Evolutionary conservation across 2,797 vertebrate species (phyloP).

Genomic region (Peromyscus nudipes): DNA sequence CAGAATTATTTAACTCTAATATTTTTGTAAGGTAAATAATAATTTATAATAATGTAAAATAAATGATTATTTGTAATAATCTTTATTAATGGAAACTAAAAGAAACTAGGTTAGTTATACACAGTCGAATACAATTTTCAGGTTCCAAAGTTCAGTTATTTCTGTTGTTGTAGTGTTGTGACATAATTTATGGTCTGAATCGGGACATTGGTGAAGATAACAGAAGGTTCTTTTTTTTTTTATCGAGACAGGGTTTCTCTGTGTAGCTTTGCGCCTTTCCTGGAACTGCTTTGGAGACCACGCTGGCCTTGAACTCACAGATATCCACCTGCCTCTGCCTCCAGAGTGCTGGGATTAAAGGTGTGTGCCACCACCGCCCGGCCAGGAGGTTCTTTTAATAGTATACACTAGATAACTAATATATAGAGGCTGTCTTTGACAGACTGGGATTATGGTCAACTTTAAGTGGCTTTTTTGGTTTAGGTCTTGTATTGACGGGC

Average conservation of each 20-base stretch:
- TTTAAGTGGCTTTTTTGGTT: slow-evolving; percentile 7
- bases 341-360: too few relatives aligned
- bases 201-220: background rate
- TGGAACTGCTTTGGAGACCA: too few relatives aligned
- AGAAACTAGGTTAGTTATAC: slow-evolving; percentile 10
- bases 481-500: slow-evolving; percentile 19
- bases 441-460: background rate
- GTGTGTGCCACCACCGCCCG: too few relatives aligned
- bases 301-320: too few relatives aligned
- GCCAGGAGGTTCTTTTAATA: background rate
- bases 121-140: background rate
- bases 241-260: too few relatives aligned
- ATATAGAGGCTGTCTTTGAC: background rate
- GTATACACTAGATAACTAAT: background rate
- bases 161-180: slow-evolving; percentile 1
- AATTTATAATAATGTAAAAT: background rate
- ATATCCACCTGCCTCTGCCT: too few relatives aligned
- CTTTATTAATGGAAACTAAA: slow-evolving; percentile 9
- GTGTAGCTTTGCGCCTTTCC: too few relatives aligned
- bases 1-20: background rate
- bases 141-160: slow-evolving; percentile 26
- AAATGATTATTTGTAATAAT: background rate
- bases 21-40: background rate
- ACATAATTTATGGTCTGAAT: background rate
- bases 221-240: background rate